Base-by-base conservation (phyloP, 2,888 invertebrate genomes). In the Cremastobaeus sp. region DNA sequence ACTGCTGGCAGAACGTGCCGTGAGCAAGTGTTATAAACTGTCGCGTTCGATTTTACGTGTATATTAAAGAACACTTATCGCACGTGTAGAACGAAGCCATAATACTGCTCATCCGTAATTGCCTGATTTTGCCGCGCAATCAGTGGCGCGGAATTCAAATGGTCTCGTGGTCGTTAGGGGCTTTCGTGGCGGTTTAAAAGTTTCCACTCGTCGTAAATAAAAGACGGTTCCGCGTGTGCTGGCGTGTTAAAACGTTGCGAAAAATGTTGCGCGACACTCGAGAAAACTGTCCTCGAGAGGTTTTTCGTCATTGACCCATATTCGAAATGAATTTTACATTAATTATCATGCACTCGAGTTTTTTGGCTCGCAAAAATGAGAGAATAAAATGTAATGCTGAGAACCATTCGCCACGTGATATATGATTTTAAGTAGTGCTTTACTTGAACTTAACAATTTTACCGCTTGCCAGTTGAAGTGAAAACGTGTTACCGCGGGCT, bases 21-120 rank as follows among this genome's bases (percentile, higher is more conserved):
- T 78, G 79, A 78, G 76, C 76, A 57, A 75, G 64, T 71, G 76
- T 71, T 78, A 78, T 79, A 83, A 83, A 82, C 78, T 78, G 77
- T 48, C 59, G 14, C 68, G 70, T 75, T 80, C 77, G 76, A 79
- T 77, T 70, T 57, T 64, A 69, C 73, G 41, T 74, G 71, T 73
- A 73, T 72, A 74, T 76, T 74, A 74, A 74, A 73, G 70, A 74
- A 71, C 72, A 68, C 74, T 77, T 74, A 69, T 71, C 71, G 55
- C 66, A 45, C 52, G 71, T 71, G 64, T 45, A 34, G 70, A 64
- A 57, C 66, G 45, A 41, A 20, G 66, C 59, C 59, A 66, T 37
- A 57, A 62, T 57, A 64, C 43, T 39, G 62, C 17, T 54, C 43
- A 48, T 50, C 54, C 32, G 59, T 62, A 57, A 72, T 72, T 72